Percentiles rank a stretch among this genome's conserved stretches.
These are phyloP conservation scores for Gyrodactylus bullatarudis DNA, from an alignment of 1,140 invertebrate species.

Conservation along the genomic window DNA sequence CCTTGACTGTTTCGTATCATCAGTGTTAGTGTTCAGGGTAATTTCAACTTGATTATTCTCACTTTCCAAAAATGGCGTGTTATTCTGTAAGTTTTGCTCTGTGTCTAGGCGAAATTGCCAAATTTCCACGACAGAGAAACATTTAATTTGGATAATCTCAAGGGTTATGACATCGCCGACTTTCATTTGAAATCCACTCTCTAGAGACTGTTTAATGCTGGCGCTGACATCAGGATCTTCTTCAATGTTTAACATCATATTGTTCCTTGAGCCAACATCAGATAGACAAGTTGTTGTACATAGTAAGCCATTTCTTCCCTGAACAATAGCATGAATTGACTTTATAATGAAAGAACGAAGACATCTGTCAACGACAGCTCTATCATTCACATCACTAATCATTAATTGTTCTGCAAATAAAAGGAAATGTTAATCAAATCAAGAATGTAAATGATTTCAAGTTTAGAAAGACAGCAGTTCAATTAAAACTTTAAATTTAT, in stretches of 20 bases:
- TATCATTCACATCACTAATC: neutral
- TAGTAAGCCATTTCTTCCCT: neutral
- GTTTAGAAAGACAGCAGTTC: neutral
- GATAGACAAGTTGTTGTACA: neutral
- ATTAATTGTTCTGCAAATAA: neutral
- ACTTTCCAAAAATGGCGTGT: neutral
- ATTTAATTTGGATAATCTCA: neutral
- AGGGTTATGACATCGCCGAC: neutral
- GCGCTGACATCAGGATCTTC: conserved; percentile 1
- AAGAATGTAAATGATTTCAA: neutral
- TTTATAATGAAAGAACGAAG: conserved; percentile 1
- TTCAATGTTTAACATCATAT: conserved; percentile 6
- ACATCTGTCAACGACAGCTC: neutral
- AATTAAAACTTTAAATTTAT: neutral
- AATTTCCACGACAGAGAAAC: neutral
- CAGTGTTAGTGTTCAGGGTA: neutral
- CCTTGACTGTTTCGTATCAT: neutral
- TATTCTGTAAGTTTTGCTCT: neutral
- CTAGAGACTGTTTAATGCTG: neutral
- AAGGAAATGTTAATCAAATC: neutral
- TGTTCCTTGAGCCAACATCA: conserved; percentile 5
- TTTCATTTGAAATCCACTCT: neutral
- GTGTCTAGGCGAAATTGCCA: conserved; percentile 1
- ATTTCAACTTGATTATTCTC: neutral
- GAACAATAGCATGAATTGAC: neutral